A percentile compares a stretch with the other conserved stretches of the same genome.
phyloP scores from a whole-genome alignment of 2,113 vertebrate genomes.

The Panthera leo region DNA sequence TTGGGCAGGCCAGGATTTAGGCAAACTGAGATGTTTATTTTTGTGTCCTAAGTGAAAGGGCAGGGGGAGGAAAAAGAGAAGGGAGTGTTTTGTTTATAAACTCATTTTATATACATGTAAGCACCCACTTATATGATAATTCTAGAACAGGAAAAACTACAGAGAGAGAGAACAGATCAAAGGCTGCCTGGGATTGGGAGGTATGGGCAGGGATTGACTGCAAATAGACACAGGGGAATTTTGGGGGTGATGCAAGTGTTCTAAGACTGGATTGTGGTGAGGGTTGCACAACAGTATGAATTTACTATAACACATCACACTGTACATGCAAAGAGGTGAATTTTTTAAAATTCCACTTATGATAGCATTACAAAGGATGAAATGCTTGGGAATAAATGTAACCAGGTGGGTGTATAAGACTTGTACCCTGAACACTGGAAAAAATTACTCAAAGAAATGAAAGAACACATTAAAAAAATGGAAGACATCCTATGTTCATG shows the following conservation, averaged over 20 bases:
- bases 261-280: background rate
- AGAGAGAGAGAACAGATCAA: background rate
- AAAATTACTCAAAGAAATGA: background rate
- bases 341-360: background rate
- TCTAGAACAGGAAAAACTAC: background rate
- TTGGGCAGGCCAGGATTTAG: background rate
- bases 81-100: background rate
- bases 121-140: background rate
- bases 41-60: background rate
- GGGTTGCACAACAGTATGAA: background rate
- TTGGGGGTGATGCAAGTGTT: background rate
- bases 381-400: constrained; percentile 3
- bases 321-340: background rate
- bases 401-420: background rate
- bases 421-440: background rate
- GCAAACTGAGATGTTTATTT: background rate
- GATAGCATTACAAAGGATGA: background rate
- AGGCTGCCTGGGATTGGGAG: background rate
- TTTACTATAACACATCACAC: background rate
- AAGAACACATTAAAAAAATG: background rate
- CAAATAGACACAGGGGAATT: background rate
- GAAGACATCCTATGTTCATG: background rate
- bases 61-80: background rate
- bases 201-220: background rate
- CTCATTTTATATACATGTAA: background rate